Evolutionary conservation across 2,113 vertebrate species (phyloP).

Genomic region (Opisthocomus hoazin): DNA sequence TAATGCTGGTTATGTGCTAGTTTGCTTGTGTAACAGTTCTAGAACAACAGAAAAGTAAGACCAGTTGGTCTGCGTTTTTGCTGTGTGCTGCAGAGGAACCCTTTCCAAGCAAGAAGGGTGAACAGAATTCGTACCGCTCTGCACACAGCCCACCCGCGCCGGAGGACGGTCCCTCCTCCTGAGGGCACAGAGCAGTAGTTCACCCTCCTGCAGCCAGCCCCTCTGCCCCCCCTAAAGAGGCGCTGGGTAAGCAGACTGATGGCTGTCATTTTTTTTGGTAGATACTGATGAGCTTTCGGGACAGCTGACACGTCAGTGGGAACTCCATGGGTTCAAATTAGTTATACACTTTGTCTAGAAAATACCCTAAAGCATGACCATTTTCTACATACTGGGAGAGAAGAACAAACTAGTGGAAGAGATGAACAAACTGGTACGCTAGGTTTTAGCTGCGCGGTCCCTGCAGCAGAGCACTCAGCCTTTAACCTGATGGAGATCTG

Average conservation of each 20-base stretch:
- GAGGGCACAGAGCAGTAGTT: background rate
- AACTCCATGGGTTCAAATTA: background rate
- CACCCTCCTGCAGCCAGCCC: background rate
- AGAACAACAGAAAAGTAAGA: background rate
- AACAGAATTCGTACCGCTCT: background rate
- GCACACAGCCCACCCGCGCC: fast-evolving
- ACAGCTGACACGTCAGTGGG: background rate
- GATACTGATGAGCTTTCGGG: background rate
- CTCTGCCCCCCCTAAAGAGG: background rate
- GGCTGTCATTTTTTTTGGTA: background rate
- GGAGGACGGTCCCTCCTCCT: background rate
- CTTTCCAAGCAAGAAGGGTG: background rate
- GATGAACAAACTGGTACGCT: too few relatives aligned
- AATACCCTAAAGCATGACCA: background rate
- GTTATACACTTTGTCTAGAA: background rate
- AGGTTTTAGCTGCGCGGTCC: background rate
- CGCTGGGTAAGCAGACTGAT: background rate
- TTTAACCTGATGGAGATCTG: background rate
- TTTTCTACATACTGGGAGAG: fast-evolving
- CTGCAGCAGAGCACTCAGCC: background rate
- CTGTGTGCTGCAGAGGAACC: background rate
- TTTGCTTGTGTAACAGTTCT: background rate
- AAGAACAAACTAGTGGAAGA: background rate
- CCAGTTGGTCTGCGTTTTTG: background rate
- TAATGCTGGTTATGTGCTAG: background rate